Percentiles rank a stretch among this genome's conserved stretches.
Conservation (phyloP, 2,888 invertebrate species). For the Zaprionus bogoriensis region DNA sequence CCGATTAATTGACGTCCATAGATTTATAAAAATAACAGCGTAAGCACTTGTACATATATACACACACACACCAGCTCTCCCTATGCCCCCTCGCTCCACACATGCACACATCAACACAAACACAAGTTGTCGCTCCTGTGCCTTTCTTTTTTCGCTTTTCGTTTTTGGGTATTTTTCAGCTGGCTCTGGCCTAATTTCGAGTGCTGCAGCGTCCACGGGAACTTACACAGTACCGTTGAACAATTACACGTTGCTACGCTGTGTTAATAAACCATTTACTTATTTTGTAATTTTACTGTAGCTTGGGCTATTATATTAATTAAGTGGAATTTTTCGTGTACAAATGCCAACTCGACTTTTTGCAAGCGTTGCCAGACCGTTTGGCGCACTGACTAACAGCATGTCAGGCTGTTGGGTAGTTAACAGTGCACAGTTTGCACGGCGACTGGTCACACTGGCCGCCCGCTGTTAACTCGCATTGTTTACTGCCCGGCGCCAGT, state of each 20-base stretch:
- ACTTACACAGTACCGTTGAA: constrained; percentile 48
- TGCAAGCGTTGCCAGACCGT: constrained; percentile 47
- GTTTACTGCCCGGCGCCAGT: background rate
- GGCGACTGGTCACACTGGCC: background rate
- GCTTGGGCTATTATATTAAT: constrained; percentile 35
- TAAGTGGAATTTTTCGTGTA: constrained; percentile 54
- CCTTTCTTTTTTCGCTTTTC: constrained; percentile 35
- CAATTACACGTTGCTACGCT: constrained; percentile 24
- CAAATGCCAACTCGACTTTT: constrained; percentile 74
- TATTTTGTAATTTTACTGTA: constrained; percentile 28
- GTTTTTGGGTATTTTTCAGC: too few species aligned
- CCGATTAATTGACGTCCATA: constrained; percentile 8
- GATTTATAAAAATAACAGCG: constrained; percentile 33
- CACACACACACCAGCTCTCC: constrained; percentile 10
- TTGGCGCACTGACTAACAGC: background rate
- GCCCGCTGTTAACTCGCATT: background rate
- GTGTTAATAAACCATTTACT: constrained; percentile 41
- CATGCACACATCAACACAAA: constrained; percentile 45
- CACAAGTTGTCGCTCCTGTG: constrained; percentile 39
- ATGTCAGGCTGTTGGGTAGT: background rate
- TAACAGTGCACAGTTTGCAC: background rate
- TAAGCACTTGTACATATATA: constrained; percentile 8
- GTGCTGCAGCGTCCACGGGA: background rate
- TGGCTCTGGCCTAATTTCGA: constrained; percentile 13
- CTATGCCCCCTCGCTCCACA: constrained; percentile 4